Evolutionary conservation across 1,140 invertebrate genomes (phyloP), one percentile per base, ranked within the genome.

Genomic region (Caenorhabditis brenneri): DNA sequence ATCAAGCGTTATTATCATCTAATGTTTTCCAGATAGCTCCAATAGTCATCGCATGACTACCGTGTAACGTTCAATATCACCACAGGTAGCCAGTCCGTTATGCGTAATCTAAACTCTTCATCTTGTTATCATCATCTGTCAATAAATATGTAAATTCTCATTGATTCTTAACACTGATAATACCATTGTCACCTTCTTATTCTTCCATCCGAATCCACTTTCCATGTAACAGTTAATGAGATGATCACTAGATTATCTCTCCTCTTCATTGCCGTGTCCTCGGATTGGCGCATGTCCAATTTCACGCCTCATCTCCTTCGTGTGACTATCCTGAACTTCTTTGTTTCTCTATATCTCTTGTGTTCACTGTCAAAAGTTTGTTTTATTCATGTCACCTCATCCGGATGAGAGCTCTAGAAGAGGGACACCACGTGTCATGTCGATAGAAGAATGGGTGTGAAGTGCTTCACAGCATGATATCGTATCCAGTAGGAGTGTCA

Each of bases 191-290:
- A 46, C 58, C 31, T 65, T 65, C 58, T 24, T 12, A 24, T 33
- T 27, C 10, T 29, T 58, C 55, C 27, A 46, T 12, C 6, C 29
- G 36, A 42, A 39, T 31, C 16, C 31, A 65, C 19, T 24, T 42
- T 29, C n/a, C 65, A 74, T 74, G 65, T 74, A 24, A 74, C 36
- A 7, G 15, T 29, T 74, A 74, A 74, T 74, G 65, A 74, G 65
- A 74, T 74, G 65, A 74, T 74, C 36, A 74, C 36, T 74, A 74
- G 65, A 74, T 74, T 74, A 74, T 74, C 65, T 74, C 65, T 74
- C 60, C 7, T n/a, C 19, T 19, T 39, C 36, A 74, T 74, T 74
- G 33, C 65, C 19, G 29, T 74, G 65, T 39, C 65, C 65, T 42
- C 65, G 65, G 22, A 65, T 74, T 74, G 65, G 65, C 65, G 65